Evolutionary conservation across 2,797 vertebrate genomes (phyloP), one percentile per base, ranked within the genome.

Genomic region (Picus viridis): DNA sequence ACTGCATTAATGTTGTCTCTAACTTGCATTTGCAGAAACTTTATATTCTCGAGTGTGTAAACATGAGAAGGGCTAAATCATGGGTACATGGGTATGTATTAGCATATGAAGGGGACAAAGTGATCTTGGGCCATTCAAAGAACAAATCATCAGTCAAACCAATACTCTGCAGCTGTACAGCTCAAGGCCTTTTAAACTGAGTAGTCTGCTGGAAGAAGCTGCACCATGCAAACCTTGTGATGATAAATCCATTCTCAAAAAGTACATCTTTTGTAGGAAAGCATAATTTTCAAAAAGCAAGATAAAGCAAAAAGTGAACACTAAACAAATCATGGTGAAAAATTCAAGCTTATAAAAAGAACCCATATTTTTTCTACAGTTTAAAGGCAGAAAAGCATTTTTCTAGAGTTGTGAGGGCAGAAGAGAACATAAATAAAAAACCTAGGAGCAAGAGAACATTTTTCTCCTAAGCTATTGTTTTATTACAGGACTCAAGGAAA

Each of bases 291-390:
- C 24, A 72, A 83, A 59, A 65, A 81, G 36, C 20, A 90, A 68
- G 17, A 61, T 59, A 32, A 63, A 65, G 22, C 1, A 36, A 74
- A 53, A 13, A 76, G 27, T 0, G 0, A 59, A 27, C 26, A 79
- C 1, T 10, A 85, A 93, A 70, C 14, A 53, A 17, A 39, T 77
- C 3, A 32, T 36, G 32, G 10, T 64, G 39, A 87, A 83, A 95
- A 92, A 83, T 16, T 26, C 34, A 83, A 65, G 68, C 14, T 27
- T 47, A 10, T 0, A 72, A 10, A 6, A 75, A 10, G 5, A 30
- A 54, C 23, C 23, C 85, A 39, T 3, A 5, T 3, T 16, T 73
- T 70, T 62, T 43, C 36, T 24, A 61, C 3, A 34, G 18, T 75
- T n/a, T 72, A 18, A 81, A 69, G 20, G 22, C n/a, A 84, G 47